Percentiles rank a stretch among this genome's conserved stretches.
Conservation (phyloP, 2,113 vertebrate species). For the Neotragus moschatus region DNA sequence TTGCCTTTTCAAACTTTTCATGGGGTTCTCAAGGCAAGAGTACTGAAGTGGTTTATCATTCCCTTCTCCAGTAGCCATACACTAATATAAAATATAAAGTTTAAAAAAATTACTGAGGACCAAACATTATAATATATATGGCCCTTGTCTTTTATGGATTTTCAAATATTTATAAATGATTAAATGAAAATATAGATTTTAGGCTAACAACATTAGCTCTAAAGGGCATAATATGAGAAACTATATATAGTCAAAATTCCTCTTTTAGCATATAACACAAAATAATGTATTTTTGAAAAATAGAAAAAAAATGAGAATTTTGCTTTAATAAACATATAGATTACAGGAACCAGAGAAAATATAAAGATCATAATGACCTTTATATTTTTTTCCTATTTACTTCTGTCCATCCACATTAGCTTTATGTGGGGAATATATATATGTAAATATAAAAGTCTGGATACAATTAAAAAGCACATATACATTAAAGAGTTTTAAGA, state of each 20-base stretch:
- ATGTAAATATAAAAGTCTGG: constrained; percentile 9
- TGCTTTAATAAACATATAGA: background rate
- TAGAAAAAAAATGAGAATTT: background rate
- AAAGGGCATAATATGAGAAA: background rate
- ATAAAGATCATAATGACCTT: background rate
- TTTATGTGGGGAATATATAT: background rate
- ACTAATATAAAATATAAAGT: background rate
- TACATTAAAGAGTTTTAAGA: constrained; percentile 39
- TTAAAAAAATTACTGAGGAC: background rate
- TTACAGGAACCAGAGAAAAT: background rate
- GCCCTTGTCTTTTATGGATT: background rate
- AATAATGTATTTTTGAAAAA: background rate
- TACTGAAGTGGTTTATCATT: background rate
- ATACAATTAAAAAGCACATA: constrained; percentile 4
- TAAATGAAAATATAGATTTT: background rate
- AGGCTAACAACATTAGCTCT: background rate
- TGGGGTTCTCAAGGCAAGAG: background rate
- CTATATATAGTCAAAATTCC: background rate
- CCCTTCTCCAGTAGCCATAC: background rate
- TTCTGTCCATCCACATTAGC: background rate
- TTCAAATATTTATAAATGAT: background rate
- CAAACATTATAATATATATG: background rate
- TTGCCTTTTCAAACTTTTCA: background rate
- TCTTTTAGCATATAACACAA: background rate
- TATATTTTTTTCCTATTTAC: background rate